Conservation (phyloP, 2,888 invertebrate species). For the Xylota segnis region DNA sequence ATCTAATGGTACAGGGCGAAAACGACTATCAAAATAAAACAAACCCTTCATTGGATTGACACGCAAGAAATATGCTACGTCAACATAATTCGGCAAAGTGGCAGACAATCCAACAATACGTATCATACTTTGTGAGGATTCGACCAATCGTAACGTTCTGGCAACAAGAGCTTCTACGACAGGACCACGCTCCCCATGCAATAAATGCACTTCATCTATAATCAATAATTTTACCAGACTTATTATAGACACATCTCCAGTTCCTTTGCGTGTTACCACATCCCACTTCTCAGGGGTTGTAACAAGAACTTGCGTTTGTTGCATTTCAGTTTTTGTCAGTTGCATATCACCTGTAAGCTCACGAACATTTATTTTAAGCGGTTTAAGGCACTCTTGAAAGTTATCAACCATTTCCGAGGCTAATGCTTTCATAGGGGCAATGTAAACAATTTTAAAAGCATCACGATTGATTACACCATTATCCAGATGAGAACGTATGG, state of each 20-base stretch:
- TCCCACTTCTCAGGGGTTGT: slow-evolving; percentile 99
- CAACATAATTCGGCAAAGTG: slow-evolving; percentile 98
- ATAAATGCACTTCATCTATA: slow-evolving; percentile 97
- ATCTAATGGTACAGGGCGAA: slow-evolving; percentile 97
- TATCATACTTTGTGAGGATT: slow-evolving; percentile 96
- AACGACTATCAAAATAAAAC: slow-evolving; percentile 97
- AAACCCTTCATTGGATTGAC: slow-evolving; percentile 96
- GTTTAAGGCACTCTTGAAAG: slow-evolving; percentile 92
- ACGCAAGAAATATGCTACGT: slow-evolving; percentile 96
- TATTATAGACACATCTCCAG: slow-evolving; percentile 94
- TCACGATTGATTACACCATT: slow-evolving; percentile 93
- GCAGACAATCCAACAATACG: slow-evolving; percentile 98
- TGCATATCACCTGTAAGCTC: slow-evolving; percentile 99
- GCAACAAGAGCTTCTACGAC: slow-evolving; percentile 99
- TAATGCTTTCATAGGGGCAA: slow-evolving; percentile 99
- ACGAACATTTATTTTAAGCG: slow-evolving; percentile 92
- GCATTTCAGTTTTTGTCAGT: slow-evolving; percentile 96
- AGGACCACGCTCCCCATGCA: slow-evolving; percentile 98
- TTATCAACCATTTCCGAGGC: slow-evolving; percentile 99
- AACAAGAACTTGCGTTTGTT: slow-evolving; percentile 98
- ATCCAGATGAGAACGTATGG: slow-evolving; percentile 93
- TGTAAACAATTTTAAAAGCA: slow-evolving; percentile 99
- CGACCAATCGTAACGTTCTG: slow-evolving; percentile 95
- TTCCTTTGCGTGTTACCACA: slow-evolving; percentile 97
- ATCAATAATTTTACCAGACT: slow-evolving; percentile 96